These are phyloP conservation scores for Eulemur rufifrons DNA, from an alignment of 2,113 vertebrate species.

Conservation along the genomic window DNA sequence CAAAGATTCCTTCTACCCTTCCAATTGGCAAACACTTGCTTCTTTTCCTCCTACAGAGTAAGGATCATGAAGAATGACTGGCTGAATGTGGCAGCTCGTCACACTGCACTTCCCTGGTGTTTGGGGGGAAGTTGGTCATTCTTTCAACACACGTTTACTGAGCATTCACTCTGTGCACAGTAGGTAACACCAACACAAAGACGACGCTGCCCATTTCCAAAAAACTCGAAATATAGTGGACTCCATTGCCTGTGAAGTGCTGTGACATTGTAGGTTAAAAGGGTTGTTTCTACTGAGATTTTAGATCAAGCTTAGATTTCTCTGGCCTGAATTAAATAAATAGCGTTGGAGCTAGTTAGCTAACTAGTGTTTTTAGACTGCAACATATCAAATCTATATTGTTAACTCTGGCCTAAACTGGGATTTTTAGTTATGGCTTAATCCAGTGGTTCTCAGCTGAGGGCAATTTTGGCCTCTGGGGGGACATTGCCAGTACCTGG, in stretches of 20 bases:
- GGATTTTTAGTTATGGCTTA: background rate
- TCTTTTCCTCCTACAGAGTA: conserved; percentile 60
- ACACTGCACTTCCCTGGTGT: background rate
- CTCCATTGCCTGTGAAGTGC: background rate
- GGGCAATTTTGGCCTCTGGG: background rate
- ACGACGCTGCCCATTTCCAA: background rate
- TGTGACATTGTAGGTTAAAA: background rate
- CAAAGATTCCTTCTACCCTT: conserved; percentile 70
- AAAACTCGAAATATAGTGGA: background rate
- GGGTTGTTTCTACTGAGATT: background rate
- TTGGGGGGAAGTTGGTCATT: background rate
- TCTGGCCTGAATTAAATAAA: background rate
- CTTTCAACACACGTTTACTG: background rate
- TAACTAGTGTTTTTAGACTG: background rate
- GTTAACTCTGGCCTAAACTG: background rate
- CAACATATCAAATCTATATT: background rate
- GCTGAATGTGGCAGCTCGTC: background rate
- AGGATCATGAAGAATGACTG: background rate
- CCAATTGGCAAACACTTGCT: conserved; percentile 65
- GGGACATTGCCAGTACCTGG: background rate
- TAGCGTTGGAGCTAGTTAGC: background rate
- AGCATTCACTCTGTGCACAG: background rate
- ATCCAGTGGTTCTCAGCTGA: background rate
- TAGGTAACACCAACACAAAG: background rate
- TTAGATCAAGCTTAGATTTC: background rate